A percentile compares a stretch with the other conserved stretches of the same genome.
Conservation (phyloP, 2,888 invertebrate genomes). For the Metallyticus violacea region DNA sequence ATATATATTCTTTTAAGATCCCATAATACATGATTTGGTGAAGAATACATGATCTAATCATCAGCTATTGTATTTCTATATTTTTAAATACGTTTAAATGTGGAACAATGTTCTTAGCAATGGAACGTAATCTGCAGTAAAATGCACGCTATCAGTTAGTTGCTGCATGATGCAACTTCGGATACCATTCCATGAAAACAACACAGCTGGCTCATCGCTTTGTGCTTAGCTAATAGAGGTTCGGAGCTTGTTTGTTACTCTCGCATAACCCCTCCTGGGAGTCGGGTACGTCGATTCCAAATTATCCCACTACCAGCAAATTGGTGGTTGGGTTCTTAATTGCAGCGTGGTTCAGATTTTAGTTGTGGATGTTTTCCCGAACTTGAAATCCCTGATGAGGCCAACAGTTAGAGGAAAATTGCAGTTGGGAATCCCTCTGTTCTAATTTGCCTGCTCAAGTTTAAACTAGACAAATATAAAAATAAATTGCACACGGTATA, state of each 20-base stretch:
- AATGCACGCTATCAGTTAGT: no score
- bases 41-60: no score
- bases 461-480: not conserved
- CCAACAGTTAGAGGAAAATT: not conserved
- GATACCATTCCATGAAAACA: no score
- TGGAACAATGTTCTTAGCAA: no score
- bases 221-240: not conserved
- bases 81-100: no score
- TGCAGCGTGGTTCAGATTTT: not conserved
- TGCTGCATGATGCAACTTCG: no score
- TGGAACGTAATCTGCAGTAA: no score
- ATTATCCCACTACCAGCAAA: not conserved
- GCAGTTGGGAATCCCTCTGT: not conserved
- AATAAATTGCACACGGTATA: not conserved
- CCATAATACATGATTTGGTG: no score
- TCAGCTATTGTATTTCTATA: no score
- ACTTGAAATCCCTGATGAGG: not conserved
- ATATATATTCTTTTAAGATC: no score
- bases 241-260: not conserved
- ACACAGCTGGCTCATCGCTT: not conserved
- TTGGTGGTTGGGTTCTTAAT: not conserved
- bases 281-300: not conserved
- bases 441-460: not conserved
- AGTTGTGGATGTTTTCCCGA: not conserved
- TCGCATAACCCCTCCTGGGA: not conserved